Base-by-base conservation (phyloP, 2,113 vertebrate species). In the Eidolon helvum region DNA sequence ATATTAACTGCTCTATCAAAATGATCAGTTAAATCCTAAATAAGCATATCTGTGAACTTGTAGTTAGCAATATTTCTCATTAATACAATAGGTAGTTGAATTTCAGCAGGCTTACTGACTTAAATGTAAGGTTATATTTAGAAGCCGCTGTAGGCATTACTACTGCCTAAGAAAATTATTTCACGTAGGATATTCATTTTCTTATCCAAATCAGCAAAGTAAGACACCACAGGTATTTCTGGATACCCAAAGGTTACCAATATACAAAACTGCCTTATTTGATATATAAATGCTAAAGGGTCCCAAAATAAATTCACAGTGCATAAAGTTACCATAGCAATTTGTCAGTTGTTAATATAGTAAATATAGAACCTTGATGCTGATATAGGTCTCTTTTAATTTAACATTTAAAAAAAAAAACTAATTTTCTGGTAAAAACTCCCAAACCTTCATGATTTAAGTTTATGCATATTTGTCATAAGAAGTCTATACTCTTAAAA, bases 401-500 rank as follows among this genome's bases (percentile, higher is more conserved):
- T 97, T 15, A 91, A 30, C 45, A 57, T 88, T 95, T 50, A 9
- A 9, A 12, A 12, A 83, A 87, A 97, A 87, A 22, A 92, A 90
- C 21, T 87, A 77, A 95, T 96, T 96, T 97, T 79, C 90, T 87
- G 94, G 14, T 79, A 87, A 21, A 21, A 79, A 87, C 16, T 94
- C 48, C 22, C 38, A 96, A 97, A 69, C 5, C 33, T 66, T 90
- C 57, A 71, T 68, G 40, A 96, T 87, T 92, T 87, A 97, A 53
- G 69, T 59, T 87, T 91, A 86, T 87, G 38, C 6, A 38, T 43
- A 85, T 87, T 48, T 87, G 50, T 43, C 40, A 96, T n/a, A 22
- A 83, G 79, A 74, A 74, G 26, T 40, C 66, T 91, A 24, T 84
- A 77, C 80, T 86, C 97, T 96, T 57, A 96, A 97, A 97, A 98